These are phyloP conservation scores for Polyommatus icarus DNA, from an alignment of 2,888 invertebrate genomes.

Conservation along the genomic window DNA sequence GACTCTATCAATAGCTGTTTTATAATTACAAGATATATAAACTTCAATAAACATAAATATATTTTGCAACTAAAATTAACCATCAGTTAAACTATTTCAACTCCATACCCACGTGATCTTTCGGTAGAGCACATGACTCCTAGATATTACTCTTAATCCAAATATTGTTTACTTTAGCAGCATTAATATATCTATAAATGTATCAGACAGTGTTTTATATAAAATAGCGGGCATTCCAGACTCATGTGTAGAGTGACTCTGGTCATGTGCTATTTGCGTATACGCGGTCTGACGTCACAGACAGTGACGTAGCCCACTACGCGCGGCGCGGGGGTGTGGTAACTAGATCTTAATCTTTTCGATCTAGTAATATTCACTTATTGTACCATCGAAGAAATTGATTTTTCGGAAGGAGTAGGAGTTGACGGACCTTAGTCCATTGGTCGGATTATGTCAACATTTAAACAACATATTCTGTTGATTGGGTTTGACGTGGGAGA, in stretches of 20 bases:
- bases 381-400: no score
- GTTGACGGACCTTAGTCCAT: no score
- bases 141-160: background rate
- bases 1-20: background rate
- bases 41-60: background rate
- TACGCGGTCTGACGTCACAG: conserved; percentile 1
- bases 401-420: no score
- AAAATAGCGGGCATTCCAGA: conserved; percentile 32
- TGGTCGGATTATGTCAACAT: no score
- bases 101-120: background rate
- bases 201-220: conserved; percentile 8
- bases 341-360: background rate
- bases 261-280: conserved; percentile 17
- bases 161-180: conserved; percentile 4
- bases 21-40: background rate
- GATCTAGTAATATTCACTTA: conserved; percentile 34
- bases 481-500: no score
- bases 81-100: background rate
- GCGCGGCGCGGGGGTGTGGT: background rate
- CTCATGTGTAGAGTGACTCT: conserved; percentile 28
- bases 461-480: no score
- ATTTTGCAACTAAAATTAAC: background rate
- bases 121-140: background rate
- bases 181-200: background rate
- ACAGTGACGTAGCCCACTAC: background rate